Evolutionary conservation across 2,113 vertebrate genomes (phyloP), one percentile per base, ranked within the genome.

Genomic region (Bubo bubo): DNA sequence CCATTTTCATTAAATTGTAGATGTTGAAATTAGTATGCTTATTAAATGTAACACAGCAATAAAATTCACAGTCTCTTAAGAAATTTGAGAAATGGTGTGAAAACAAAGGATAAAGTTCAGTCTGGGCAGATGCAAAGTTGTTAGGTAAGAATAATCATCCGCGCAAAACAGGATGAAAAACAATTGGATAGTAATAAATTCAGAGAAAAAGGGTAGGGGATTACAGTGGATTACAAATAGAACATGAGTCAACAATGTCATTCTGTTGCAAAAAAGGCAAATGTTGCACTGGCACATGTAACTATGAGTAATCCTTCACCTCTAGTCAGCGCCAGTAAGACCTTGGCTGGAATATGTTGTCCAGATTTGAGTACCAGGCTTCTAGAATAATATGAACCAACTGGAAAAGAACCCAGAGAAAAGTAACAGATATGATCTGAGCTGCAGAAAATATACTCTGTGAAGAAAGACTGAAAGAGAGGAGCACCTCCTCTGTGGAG

Each of bases 191-290:
- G 52, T 49, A 70, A 81, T 59, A 77, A 74, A 93, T 75, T 52
- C 14, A 4, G 73, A 81, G 62, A 11, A 86, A 87, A 89, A 23
- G 52, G 22, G 17, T 50, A 16, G 43, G 8, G 68, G 73, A 87
- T 93, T 89, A 82, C 14, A 75, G 4, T 56, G 81, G 73, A 53
- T 97, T 96, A 91, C 64, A 89, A 97, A 87, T 50, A 91, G 80
- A 91, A 81, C 62, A 91, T 93, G 80, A 97, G 77, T 82, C 93
- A 95, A 89, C 53, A 58, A 8, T 67, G 70, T 56, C 62, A 41
- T 96, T 95, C 89, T 96, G 81, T 50, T 90, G 66, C 62, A 87
- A 39, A 74, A 52, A 68, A 63, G 56, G 80, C 89, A 87, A 85
- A 85, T 85, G 93, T 87, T 81, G 23, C 66, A 12, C 58, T 96